Conservation (phyloP, 2,797 vertebrate genomes). For the Molossus alvarezi region DNA sequence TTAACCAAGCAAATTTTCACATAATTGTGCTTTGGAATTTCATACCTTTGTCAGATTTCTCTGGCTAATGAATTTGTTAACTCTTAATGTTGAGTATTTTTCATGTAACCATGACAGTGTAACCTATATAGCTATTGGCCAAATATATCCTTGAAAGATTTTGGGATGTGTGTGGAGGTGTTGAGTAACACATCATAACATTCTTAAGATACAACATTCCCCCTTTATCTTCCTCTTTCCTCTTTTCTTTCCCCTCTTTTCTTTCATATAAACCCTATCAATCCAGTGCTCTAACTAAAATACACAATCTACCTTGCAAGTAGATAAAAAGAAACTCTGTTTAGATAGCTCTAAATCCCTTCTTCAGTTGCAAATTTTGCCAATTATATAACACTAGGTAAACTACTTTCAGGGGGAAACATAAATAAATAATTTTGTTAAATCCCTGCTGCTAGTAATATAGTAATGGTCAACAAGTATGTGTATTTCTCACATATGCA, state of each 20-base stretch:
- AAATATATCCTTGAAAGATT: conserved; percentile 41
- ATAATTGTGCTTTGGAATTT: conserved; percentile 50
- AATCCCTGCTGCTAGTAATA: background rate
- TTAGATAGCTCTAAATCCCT: background rate
- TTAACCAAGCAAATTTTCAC: conserved; percentile 2
- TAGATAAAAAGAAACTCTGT: conserved; percentile 23
- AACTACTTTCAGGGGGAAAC: conserved; percentile 8
- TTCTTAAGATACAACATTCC: conserved; percentile 19
- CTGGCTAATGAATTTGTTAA: conserved; percentile 41
- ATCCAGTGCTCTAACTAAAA: conserved; percentile 10
- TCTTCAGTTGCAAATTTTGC: conserved; percentile 37
- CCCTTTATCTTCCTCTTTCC: conserved; percentile 1
- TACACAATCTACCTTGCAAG: conserved; percentile 13
- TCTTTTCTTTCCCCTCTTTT: background rate
- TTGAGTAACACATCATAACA: conserved; percentile 12
- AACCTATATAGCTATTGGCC: conserved; percentile 22
- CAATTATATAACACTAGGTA: conserved; percentile 22
- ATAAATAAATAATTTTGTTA: background rate
- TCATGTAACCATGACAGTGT: background rate
- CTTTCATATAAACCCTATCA: background rate
- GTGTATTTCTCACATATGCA: background rate
- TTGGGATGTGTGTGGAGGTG: background rate
- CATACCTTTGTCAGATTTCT: conserved; percentile 27
- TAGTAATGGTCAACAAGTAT: background rate
- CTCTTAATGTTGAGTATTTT: conserved; percentile 28